phyloP scores from a whole-genome alignment of 2,113 vertebrate genomes.

The Cardinalis cardinalis region DNA sequence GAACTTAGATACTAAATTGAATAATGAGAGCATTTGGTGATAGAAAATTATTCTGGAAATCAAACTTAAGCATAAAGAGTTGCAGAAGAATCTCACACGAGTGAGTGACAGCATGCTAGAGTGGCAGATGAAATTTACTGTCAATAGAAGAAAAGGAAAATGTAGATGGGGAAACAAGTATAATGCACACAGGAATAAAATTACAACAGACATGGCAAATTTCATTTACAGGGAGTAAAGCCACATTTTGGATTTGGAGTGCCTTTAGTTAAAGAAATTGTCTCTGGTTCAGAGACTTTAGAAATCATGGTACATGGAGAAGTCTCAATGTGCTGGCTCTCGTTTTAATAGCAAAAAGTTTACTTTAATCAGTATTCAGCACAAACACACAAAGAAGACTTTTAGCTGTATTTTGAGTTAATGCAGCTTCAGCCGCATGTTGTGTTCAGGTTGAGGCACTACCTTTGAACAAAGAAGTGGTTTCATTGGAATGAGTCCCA shows the following conservation, averaged over 20 bases:
- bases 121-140: constrained; percentile 62
- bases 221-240: neutral
- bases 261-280: neutral
- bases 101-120: constrained; percentile 58
- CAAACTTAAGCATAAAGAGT: constrained; percentile 20
- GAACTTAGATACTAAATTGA: constrained; percentile 53
- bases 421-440: neutral
- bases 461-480: constrained; percentile 3
- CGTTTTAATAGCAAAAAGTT: neutral
- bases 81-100: constrained; percentile 37
- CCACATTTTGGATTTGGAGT: neutral
- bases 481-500: neutral
- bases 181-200: constrained; percentile 33
- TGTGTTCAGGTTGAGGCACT: neutral
- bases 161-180: constrained; percentile 46
- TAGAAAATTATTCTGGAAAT: constrained; percentile 55
- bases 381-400: neutral
- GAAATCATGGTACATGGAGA: neutral
- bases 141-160: constrained; percentile 55
- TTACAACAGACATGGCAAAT: constrained; percentile 24
- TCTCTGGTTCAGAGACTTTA: neutral
- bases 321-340: neutral
- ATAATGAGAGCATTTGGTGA: constrained; percentile 54
- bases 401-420: neutral
- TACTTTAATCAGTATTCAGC: neutral